These are phyloP conservation scores for Cygnus atratus DNA, from an alignment of 2,113 vertebrate species.

Conservation along the genomic window DNA sequence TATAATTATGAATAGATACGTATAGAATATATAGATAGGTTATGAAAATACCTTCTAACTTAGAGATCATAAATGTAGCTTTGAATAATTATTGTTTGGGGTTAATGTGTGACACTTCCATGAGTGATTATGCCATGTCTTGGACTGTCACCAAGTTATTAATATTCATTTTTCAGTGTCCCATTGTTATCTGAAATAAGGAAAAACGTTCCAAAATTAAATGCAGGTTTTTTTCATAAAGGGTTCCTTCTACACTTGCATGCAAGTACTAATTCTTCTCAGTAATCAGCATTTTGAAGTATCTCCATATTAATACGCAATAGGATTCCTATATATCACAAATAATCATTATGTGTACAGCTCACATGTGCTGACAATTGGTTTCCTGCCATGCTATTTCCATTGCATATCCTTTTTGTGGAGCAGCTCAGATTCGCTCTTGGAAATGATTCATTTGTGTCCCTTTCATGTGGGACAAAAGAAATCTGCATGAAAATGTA, in stretches of 20 bases:
- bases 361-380: background rate
- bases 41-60: background rate
- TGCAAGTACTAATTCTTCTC: background rate
- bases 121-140: background rate
- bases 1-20: background rate
- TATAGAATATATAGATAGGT: background rate
- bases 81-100: background rate
- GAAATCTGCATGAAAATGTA: background rate
- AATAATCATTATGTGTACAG: background rate
- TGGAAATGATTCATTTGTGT: background rate
- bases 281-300: background rate
- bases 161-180: background rate
- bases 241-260: background rate
- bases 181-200: background rate
- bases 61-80: background rate
- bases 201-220: background rate
- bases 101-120: background rate
- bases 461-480: background rate
- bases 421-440: background rate
- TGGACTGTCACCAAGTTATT: background rate
- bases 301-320: background rate
- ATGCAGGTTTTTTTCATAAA: background rate
- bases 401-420: background rate
- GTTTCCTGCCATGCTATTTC: background rate
- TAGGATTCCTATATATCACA: background rate